Base-by-base conservation (phyloP, 1,140 invertebrate genomes). In the Pachyrhynchus sulphureomaculatus region DNA sequence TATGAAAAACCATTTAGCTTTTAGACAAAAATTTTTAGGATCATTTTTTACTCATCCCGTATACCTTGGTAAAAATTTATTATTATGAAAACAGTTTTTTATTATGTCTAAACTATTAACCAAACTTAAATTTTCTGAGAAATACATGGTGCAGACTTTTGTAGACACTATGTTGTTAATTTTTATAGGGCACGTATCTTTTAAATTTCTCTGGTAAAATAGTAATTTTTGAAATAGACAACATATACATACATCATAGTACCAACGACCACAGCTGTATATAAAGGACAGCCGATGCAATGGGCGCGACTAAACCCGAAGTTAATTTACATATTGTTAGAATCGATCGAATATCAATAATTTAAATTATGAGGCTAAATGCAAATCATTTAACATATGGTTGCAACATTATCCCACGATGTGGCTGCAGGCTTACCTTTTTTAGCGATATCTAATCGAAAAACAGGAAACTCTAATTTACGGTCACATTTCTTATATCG, bases 391-490 rank as follows among this genome's bases (percentile, higher is more conserved):
- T 58, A 48, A 58, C 44, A 48, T 58, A 48, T 58, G 42, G 55
- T 49, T 49, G 42, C n/a, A 32, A 37, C 55, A 39, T 58, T 58
- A 48, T 49, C 34, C 45, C 55, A 48, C 44, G 44, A 45, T 24
- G 29, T 36, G 44, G 44, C 5, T 10, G 26, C 26, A 9, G 26
- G 41, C 32, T 44, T 41, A 56, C 56, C 33, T 59, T 60, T n/a
- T 39, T 21, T 12, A 21, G 8, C 36, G 26, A 17, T 36, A 51
- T 60, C 47, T 60, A 60, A 60, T 60, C 57, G 39, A 36, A 42
- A 15, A 60, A 60, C 57, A 60, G 57, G 57, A 60, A 60, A 60
- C 52, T 60, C 57, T 60, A 60, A 60, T 60, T 60, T 60, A 47
- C 56, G 56, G 45, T 48, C 29, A 34, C 56, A 51, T 59, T 59